phyloP scores from a whole-genome alignment of 2,797 vertebrate genomes.

The Phrynocephalus forsythii region DNA sequence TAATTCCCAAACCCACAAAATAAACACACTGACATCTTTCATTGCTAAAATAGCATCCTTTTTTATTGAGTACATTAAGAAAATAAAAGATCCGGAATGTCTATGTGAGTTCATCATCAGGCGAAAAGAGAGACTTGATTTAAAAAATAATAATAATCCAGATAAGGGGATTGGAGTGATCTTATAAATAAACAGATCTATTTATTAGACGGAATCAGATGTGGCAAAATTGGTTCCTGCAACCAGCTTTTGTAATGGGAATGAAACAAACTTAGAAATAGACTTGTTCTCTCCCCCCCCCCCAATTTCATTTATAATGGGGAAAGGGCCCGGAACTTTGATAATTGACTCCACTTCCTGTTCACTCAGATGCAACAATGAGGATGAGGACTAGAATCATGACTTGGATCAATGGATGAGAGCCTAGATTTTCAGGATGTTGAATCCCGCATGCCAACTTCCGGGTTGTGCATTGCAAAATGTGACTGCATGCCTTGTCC shows the following conservation, averaged over 20 bases:
- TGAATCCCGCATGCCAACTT: neutral
- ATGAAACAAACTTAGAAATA: neutral
- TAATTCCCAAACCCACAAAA: neutral
- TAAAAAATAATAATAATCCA: neutral
- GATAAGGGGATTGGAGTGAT: neutral
- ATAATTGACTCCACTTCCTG: neutral
- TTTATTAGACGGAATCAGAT: neutral
- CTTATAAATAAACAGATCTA: conserved; percentile 2
- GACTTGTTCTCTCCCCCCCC: too few relatives aligned
- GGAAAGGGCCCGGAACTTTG: neutral
- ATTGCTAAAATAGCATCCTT: conserved; percentile 8
- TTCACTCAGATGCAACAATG: neutral
- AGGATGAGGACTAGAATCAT: neutral
- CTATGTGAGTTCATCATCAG: neutral
- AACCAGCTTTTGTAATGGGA: neutral
- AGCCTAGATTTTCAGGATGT: neutral
- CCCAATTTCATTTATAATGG: neutral
- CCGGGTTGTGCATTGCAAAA: too few relatives aligned
- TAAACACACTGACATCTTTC: neutral
- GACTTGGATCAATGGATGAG: neutral
- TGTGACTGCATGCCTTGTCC: neutral
- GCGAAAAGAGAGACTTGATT: neutral
- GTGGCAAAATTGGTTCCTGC: neutral
- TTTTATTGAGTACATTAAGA: neutral
- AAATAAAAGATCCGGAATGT: neutral